phyloP scores from a whole-genome alignment of 1,140 invertebrate genomes.

The Hyles euphorbiae region DNA sequence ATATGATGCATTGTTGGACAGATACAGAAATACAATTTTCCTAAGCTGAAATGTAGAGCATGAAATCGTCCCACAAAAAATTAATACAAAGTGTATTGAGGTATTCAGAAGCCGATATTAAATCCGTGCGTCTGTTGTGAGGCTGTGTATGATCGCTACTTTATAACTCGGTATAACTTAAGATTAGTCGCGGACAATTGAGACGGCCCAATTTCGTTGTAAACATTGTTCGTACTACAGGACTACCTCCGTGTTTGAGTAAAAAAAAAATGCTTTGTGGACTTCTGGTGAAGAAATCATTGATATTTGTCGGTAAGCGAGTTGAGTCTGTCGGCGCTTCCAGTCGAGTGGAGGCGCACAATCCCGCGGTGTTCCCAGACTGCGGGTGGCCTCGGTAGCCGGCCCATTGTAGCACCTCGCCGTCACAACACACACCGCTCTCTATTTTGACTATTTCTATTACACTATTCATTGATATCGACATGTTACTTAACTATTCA shows the following conservation, averaged over 20 bases:
- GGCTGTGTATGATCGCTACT: conserved; percentile 22
- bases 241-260: conserved; percentile 14
- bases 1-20: too few species aligned
- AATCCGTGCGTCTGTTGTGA: conserved; percentile 8
- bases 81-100: conserved; percentile 11
- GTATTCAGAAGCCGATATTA: conserved; percentile 19
- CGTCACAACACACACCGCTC: conserved; percentile 32
- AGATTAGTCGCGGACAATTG: conserved; percentile 50
- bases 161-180: conserved; percentile 20
- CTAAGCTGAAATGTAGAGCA: too few species aligned
- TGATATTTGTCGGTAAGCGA: conserved; percentile 47
- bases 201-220: conserved; percentile 40
- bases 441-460: conserved; percentile 3
- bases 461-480: not conserved
- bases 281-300: conserved; percentile 30
- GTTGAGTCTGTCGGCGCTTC: conserved; percentile 31
- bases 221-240: conserved; percentile 49
- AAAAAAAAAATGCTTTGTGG: conserved; percentile 19
- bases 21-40: too few species aligned
- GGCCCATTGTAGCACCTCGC: conserved; percentile 30
- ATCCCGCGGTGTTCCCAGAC: conserved; percentile 30
- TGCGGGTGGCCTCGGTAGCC: conserved; percentile 47
- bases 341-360: conserved; percentile 50
- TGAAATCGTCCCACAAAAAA: too few species aligned
- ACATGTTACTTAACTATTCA: conserved; percentile 6